These are phyloP conservation scores for Furcula furcula DNA, from an alignment of 2,888 invertebrate species.

Conservation along the genomic window DNA sequence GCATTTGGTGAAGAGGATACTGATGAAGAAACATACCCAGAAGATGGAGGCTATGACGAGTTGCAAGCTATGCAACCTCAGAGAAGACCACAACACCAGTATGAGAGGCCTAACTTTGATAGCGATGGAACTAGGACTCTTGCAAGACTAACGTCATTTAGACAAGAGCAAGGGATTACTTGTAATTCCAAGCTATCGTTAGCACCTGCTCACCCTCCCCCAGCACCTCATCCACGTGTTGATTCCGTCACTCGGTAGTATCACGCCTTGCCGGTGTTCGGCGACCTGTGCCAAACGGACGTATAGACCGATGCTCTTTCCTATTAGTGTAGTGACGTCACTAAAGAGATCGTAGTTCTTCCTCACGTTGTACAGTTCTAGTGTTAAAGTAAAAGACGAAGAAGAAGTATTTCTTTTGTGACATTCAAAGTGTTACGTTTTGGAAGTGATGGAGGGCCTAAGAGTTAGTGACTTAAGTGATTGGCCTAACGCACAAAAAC, in stretches of 20 bases:
- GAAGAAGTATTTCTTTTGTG: background rate
- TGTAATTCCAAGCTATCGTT: slow-evolving; percentile 48
- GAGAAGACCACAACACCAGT: slow-evolving; percentile 67
- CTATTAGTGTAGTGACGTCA: slow-evolving; percentile 54
- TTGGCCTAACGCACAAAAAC: slow-evolving; percentile 39
- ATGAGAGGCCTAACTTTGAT: slow-evolving; percentile 75
- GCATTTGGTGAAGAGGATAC: slow-evolving; percentile 72
- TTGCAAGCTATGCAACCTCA: slow-evolving; percentile 70
- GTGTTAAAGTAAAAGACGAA: background rate
- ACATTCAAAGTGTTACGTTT: slow-evolving; percentile 22
- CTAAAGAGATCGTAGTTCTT: slow-evolving; percentile 60
- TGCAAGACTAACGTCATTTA: slow-evolving; percentile 68
- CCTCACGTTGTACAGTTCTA: slow-evolving; percentile 39
- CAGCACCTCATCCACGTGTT: slow-evolving; percentile 64
- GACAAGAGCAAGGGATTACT: slow-evolving; percentile 57
- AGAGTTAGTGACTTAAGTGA: slow-evolving; percentile 14
- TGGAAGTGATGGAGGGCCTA: slow-evolving; percentile 17
- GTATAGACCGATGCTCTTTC: slow-evolving; percentile 57
- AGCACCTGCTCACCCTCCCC: slow-evolving; percentile 62
- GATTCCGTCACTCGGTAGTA: slow-evolving; percentile 79
- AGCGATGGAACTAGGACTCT: slow-evolving; percentile 61
- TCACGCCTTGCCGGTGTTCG: slow-evolving; percentile 78
- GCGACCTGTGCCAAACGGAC: slow-evolving; percentile 80
- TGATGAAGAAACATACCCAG: slow-evolving; percentile 69
- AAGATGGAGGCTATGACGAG: slow-evolving; percentile 70